Percentiles rank a stretch among this genome's conserved stretches.
Conservation (phyloP, 2,113 vertebrate species). For the Festucalex cinctus region DNA sequence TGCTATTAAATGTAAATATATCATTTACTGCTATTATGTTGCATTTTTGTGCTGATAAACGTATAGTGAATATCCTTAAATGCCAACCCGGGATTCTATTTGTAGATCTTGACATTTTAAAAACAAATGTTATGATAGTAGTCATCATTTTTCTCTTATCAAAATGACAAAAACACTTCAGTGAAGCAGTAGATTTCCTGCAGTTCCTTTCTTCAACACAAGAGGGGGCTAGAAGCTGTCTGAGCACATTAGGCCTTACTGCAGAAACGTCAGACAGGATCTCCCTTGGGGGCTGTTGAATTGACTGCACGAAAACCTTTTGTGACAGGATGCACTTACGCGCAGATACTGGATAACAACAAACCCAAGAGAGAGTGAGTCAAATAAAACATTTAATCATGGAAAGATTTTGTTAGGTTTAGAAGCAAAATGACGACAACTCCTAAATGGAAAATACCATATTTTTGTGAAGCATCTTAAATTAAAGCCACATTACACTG, state of each 20-base stretch:
- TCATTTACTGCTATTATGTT: conserved; percentile 55
- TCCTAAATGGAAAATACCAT: neutral
- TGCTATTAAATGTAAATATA: conserved; percentile 73
- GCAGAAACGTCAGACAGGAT: neutral
- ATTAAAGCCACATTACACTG: neutral
- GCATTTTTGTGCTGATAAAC: conserved; percentile 25
- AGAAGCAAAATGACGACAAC: neutral
- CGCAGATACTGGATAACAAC: neutral
- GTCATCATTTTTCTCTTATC: neutral
- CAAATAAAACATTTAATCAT: neutral
- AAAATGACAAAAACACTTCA: neutral
- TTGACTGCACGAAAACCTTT: conserved; percentile 10
- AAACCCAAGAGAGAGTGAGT: neutral
- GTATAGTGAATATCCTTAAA: neutral
- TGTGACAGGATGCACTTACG: neutral
- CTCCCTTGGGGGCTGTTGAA: conserved; percentile 17
- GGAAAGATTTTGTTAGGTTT: neutral
- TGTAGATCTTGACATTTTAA: neutral
- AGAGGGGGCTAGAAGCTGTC: conserved; percentile 54
- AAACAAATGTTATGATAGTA: neutral
- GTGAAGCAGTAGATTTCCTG: neutral
- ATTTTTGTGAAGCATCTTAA: neutral
- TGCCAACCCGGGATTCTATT: neutral
- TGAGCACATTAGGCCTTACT: conserved; percentile 3
- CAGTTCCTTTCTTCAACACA: conserved; percentile 31